Evolutionary conservation across 2,113 vertebrate species (phyloP).

Genomic region (Cochlearius cochlearius): DNA sequence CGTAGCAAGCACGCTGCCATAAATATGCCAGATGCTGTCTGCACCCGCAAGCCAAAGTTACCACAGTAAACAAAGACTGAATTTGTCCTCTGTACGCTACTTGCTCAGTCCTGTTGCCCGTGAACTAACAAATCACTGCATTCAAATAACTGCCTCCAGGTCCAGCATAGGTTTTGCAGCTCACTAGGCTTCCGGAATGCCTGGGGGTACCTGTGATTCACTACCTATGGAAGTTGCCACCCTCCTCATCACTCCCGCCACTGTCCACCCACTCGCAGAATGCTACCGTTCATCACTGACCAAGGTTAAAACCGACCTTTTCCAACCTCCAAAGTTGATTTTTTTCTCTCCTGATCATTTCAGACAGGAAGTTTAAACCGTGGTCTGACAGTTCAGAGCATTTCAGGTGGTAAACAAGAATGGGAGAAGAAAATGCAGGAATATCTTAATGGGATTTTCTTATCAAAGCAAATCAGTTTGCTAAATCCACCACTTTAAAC

Average conservation of each 20-base stretch:
- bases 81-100: not conserved
- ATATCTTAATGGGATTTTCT: not conserved
- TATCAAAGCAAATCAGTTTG: not conserved
- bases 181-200: not conserved
- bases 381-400: not conserved
- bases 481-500: not conserved
- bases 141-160: not conserved
- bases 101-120: not conserved
- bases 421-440: not conserved
- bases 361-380: not conserved
- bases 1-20: not conserved
- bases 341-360: not conserved
- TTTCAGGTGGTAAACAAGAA: not conserved
- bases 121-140: not conserved
- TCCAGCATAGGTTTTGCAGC: not conserved
- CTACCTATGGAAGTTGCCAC: not conserved
- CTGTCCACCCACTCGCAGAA: fast-evolving
- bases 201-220: not conserved
- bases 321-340: fast-evolving
- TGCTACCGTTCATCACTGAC: not conserved
- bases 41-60: not conserved
- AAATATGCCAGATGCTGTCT: not conserved
- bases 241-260: not conserved
- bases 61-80: not conserved
- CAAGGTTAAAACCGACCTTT: not conserved